Evolutionary conservation across 2,797 vertebrate genomes (phyloP).

Genomic region (Catostomus latipinnis): DNA sequence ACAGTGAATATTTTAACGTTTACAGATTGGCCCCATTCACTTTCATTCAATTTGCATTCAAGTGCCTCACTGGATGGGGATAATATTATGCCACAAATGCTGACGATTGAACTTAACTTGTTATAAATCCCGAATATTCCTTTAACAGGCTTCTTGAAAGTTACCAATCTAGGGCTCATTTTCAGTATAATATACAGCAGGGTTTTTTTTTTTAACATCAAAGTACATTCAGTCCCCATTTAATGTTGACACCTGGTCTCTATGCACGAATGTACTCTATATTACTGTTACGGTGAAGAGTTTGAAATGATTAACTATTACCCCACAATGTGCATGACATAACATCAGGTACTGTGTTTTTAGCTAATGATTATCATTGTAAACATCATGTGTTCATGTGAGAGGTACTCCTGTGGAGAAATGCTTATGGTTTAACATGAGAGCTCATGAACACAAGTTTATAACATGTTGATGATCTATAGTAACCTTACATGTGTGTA

Average conservation of each 20-base stretch:
- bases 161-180: too few relatives aligned
- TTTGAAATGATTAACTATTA: not conserved
- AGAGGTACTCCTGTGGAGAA: slow-evolving; percentile 17
- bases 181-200: too few relatives aligned
- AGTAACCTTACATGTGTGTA: slow-evolving; percentile 64
- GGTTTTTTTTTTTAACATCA: not conserved
- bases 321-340: not conserved
- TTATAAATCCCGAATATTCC: too few relatives aligned
- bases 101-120: too few relatives aligned
- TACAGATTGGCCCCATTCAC: too few relatives aligned
- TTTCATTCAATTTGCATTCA: too few relatives aligned
- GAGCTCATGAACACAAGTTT: slow-evolving; percentile 21
- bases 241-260: not conserved
- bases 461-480: slow-evolving; percentile 45
- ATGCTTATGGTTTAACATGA: slow-evolving; percentile 31
- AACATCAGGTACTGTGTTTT: not conserved
- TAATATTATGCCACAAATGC: too few relatives aligned
- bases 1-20: too few relatives aligned
- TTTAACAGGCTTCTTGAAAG: too few relatives aligned
- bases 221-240: not conserved
- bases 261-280: not conserved
- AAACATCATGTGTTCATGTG: slow-evolving; percentile 46
- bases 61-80: too few relatives aligned
- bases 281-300: not conserved
- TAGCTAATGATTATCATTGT: slow-evolving; percentile 47